phyloP scores from a whole-genome alignment of 1,140 invertebrate genomes.

The Tetragnatha versicolor region DNA sequence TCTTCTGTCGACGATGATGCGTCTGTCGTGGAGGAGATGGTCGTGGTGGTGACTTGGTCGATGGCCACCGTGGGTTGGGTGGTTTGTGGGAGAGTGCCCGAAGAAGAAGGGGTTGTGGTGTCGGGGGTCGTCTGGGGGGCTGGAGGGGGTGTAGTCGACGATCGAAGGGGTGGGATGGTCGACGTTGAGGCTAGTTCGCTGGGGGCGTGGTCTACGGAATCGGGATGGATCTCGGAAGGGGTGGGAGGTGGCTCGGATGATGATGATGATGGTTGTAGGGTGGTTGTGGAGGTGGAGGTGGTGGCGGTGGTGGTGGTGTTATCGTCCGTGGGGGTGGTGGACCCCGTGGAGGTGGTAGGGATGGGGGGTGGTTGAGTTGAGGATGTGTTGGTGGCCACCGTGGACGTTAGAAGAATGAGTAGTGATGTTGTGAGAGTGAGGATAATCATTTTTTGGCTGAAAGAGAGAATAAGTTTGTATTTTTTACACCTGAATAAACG shows the following conservation, averaged over 20 bases:
- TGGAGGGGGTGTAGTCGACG: not conserved
- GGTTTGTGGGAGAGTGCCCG: too few relatives aligned
- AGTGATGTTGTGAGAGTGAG: too few relatives aligned
- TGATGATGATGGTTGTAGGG: not conserved
- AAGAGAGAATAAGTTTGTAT: too few relatives aligned
- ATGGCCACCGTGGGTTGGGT: not conserved
- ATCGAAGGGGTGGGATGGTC: not conserved
- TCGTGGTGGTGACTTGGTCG: not conserved
- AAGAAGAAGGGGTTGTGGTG: not conserved
- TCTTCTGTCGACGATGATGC: too few relatives aligned
- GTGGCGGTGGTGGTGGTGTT: not conserved
- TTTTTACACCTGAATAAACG: too few relatives aligned
- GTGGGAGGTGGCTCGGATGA: not conserved
- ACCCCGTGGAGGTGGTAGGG: not conserved
- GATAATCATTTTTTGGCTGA: too few relatives aligned
- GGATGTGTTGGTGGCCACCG: not conserved
- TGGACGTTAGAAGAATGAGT: not conserved
- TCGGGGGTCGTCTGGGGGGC: not conserved
- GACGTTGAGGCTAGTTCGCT: not conserved
- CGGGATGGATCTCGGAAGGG: not conserved
- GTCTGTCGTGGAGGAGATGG: not conserved
- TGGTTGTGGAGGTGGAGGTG: not conserved
- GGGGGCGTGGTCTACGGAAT: not conserved
- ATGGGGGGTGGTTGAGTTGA: too few relatives aligned
- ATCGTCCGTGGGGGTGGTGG: not conserved